Evolutionary conservation across 2,888 invertebrate species (phyloP).

Genomic region (Pandemis corylana): DNA sequence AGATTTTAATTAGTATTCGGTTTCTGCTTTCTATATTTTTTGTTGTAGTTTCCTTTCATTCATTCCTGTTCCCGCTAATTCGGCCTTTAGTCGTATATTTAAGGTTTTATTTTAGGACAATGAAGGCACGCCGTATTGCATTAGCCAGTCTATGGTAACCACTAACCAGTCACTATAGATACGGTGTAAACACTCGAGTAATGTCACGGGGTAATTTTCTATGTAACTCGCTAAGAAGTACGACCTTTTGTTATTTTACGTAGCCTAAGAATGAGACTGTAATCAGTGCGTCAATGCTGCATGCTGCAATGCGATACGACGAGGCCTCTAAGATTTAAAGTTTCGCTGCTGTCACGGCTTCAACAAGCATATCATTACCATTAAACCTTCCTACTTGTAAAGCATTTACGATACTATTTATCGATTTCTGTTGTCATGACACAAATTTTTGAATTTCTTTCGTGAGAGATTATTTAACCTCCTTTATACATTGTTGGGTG

Average conservation of each 20-base stretch:
- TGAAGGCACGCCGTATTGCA: neutral
- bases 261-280: too few species aligned
- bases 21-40: neutral
- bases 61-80: neutral
- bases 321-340: neutral
- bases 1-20: neutral
- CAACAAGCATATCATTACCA: conserved; percentile 37
- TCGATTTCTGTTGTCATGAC: conserved; percentile 19
- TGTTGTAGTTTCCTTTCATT: neutral
- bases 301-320: neutral
- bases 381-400: conserved; percentile 26
- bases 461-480: conserved; percentile 29
- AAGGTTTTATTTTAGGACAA: conserved; percentile 2
- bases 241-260: too few species aligned
- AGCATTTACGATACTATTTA: conserved; percentile 33
- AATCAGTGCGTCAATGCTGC: neutral
- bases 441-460: conserved; percentile 21
- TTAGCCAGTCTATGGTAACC: neutral
- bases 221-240: too few species aligned
- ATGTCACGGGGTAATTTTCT: too few species aligned
- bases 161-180: too few species aligned
- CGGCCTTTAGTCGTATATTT: neutral
- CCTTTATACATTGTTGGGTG: conserved; percentile 37
- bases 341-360: conserved; percentile 28
- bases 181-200: neutral